Base-by-base conservation (phyloP, 2,888 invertebrate genomes). In the Enchytraeus crypticus region DNA sequence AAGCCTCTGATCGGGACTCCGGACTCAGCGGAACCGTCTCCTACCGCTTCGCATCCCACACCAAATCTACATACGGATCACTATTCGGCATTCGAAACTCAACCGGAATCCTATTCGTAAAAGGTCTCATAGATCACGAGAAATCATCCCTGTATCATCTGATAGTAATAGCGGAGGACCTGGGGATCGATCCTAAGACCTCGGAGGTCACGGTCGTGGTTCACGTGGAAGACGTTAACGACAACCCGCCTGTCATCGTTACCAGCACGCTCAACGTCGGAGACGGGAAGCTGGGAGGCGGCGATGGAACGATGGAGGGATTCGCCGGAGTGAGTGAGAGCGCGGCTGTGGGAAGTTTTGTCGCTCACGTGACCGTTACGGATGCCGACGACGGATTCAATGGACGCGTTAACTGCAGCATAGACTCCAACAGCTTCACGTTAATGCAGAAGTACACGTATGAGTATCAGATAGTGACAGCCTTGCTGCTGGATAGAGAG, bases 401-500 rank as follows among this genome's bases (percentile, higher is more conserved):
- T 59, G 67, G 65, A 8, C 23, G 45, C 46, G 64, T 66, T 21
- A 59, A 61, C 43, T 67, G 67, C 51, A 38, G 43, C 8, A 49
- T 65, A 32, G 56, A 60, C 27, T 49, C 32, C 27, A 51, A 34
- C n/a, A 26, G 34, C 26, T 61, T 61, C 45, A 26, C 57, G 1
- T 53, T 61, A 14, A 33, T 54, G 38, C 67, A 67, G 46, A 63
- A 72, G 46, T 71, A 70, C 49, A 61, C 69, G 5, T 70, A 71
- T 23, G 71, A 74, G 59, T 74, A 72, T 63, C 74, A 73, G 64
- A 70, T 73, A 11, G 69, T 72, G 59, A 69, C 73, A 5, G 88
- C 87, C 67, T 63, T 66, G n/a, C 56, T 61, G 21, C 62, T 74
- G n/a, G 73, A 75, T 65, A 65, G 72, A 43, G 75, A 75, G 57